phyloP scores from a whole-genome alignment of 2,888 invertebrate genomes.

The Cosmopolites sordidus region DNA sequence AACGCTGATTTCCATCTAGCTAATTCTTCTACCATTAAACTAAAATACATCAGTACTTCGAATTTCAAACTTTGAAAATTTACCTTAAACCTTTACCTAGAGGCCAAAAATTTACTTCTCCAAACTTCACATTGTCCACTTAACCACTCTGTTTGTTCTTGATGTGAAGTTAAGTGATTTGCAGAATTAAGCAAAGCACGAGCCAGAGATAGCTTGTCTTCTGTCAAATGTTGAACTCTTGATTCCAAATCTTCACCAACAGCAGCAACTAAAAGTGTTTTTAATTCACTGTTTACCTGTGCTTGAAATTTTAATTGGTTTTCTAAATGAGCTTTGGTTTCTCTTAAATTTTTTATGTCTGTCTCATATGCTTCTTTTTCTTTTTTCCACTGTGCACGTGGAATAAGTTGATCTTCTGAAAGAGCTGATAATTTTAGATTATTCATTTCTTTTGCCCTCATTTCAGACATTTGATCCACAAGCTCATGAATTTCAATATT shows the following conservation, averaged over 20 bases:
- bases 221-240: constrained; percentile 83
- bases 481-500: constrained; percentile 56
- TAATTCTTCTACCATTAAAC: constrained; percentile 89
- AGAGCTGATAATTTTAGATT: constrained; percentile 49
- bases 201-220: constrained; percentile 87
- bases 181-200: constrained; percentile 80
- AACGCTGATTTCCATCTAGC: constrained; percentile 81
- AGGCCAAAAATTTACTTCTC: constrained; percentile 93
- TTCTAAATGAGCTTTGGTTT: constrained; percentile 68
- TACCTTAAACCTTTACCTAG: constrained; percentile 59
- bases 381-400: constrained; percentile 45
- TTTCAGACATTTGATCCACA: constrained; percentile 66
- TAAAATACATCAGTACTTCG: constrained; percentile 39
- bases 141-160: constrained; percentile 89
- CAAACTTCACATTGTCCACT: constrained; percentile 95
- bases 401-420: constrained; percentile 45
- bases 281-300: constrained; percentile 51
- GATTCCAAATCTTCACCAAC: constrained; percentile 91
- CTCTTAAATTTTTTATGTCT: constrained; percentile 59
- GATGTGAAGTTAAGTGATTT: constrained; percentile 79
- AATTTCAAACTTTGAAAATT: background rate
- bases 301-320: constrained; percentile 83
- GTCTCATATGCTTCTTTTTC: constrained; percentile 55
- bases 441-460: constrained; percentile 61
- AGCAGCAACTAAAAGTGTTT: constrained; percentile 65